A percentile compares a stretch with the other conserved stretches of the same genome.
Conservation (phyloP, 2,113 vertebrate genomes). For the Gallinago media region DNA sequence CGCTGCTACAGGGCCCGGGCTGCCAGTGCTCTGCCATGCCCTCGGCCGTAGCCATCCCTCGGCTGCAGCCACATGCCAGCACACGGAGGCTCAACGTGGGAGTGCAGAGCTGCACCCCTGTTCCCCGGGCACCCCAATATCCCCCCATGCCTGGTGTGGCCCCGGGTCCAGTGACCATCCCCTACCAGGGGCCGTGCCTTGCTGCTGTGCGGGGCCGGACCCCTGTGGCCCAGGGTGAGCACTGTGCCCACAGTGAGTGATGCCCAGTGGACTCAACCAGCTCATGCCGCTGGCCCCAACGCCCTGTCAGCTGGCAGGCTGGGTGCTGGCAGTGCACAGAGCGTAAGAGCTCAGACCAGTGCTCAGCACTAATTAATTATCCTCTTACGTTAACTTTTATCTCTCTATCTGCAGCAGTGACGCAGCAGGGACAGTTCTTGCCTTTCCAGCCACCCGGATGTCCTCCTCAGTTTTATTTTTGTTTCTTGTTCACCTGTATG, state of each 20-base stretch:
- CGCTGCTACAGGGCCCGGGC: neutral
- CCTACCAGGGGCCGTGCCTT: neutral
- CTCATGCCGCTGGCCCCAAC: neutral
- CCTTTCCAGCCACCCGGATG: neutral
- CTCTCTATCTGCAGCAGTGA: neutral
- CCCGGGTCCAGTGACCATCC: neutral
- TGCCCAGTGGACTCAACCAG: neutral
- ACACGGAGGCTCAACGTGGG: accelerated
- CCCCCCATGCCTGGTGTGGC: accelerated
- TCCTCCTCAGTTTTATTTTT: neutral
- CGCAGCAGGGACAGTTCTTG: neutral
- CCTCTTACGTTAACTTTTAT: neutral
- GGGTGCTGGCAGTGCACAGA: neutral
- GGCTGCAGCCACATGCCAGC: accelerated
- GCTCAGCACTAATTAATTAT: neutral
- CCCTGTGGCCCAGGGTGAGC: accelerated
- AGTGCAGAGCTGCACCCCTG: neutral
- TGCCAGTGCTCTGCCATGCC: accelerated
- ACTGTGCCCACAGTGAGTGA: accelerated
- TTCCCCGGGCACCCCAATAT: accelerated
- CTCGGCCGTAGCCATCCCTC: neutral
- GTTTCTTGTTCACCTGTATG: neutral
- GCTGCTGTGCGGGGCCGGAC: accelerated
- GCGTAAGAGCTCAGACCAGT: neutral
- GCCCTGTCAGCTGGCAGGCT: neutral